Evolutionary conservation across 2,888 invertebrate genomes (phyloP).

Genomic region (Furcula furcula): DNA sequence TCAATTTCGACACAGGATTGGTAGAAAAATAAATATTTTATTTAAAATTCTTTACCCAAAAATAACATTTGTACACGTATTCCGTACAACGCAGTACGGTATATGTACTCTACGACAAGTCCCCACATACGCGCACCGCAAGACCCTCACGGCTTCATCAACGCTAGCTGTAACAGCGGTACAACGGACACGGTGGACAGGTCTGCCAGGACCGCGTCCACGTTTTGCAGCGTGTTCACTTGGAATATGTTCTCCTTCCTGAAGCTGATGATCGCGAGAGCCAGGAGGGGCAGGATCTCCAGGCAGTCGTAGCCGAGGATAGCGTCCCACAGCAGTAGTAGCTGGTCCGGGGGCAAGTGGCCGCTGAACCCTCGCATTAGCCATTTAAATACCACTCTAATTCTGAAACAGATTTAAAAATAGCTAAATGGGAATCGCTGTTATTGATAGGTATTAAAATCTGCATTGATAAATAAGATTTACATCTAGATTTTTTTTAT

Average conservation of each 20-base stretch:
- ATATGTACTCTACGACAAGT: too few relatives aligned
- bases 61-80: too few relatives aligned
- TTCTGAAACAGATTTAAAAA: slow-evolving; percentile 71
- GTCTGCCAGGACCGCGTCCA: slow-evolving; percentile 94
- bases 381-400: slow-evolving; percentile 97
- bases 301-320: slow-evolving; percentile 94
- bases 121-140: background rate
- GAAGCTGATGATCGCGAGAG: slow-evolving; percentile 92
- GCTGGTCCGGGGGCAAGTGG: slow-evolving; percentile 94
- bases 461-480: too few relatives aligned
- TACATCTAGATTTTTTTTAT: too few relatives aligned
- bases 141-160: slow-evolving; percentile 77
- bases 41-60: too few relatives aligned
- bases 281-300: slow-evolving; percentile 93
- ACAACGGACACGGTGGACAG: slow-evolving; percentile 93
- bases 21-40: too few relatives aligned
- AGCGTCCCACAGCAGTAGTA: slow-evolving; percentile 96
- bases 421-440: too few relatives aligned
- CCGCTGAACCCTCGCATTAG: slow-evolving; percentile 98
- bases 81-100: too few relatives aligned
- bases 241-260: slow-evolving; percentile 92
- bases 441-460: too few relatives aligned
- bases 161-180: slow-evolving; percentile 90
- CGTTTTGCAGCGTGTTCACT: slow-evolving; percentile 87
- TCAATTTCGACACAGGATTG: too few relatives aligned